These are phyloP conservation scores for Seriola quinqueradiata DNA, from an alignment of 2,113 vertebrate species.

Conservation along the genomic window DNA sequence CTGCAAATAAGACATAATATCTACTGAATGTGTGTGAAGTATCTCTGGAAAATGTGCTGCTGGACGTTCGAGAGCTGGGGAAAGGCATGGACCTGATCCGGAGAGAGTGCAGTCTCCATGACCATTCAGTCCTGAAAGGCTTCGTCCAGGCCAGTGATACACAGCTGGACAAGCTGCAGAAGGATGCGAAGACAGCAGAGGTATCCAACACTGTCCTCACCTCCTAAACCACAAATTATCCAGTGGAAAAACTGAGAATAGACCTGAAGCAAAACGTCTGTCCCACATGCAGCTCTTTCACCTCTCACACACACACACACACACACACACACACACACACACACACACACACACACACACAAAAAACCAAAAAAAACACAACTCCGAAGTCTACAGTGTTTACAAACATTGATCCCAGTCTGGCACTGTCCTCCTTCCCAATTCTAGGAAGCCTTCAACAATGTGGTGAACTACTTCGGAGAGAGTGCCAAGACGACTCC, in stretches of 20 bases:
- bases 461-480: slow-evolving; percentile 95
- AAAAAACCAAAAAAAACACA: background rate
- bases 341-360: background rate
- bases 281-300: slow-evolving; percentile 19
- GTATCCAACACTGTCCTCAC: slow-evolving; percentile 68
- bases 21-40: slow-evolving; percentile 79
- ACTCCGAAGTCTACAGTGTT: slow-evolving; percentile 52
- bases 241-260: slow-evolving; percentile 16
- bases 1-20: background rate
- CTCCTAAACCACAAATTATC: slow-evolving; percentile 25
- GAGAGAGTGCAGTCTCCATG: slow-evolving; percentile 92
- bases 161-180: slow-evolving; percentile 93
- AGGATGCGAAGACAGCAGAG: slow-evolving; percentile 92
- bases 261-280: slow-evolving; percentile 15
- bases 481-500: slow-evolving; percentile 96
- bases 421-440: slow-evolving; percentile 48
- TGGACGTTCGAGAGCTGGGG: slow-evolving; percentile 95
- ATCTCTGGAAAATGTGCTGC: slow-evolving; percentile 95
- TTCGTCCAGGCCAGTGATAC: slow-evolving; percentile 90
- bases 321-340: slow-evolving; percentile 12
- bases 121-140: slow-evolving; percentile 89
- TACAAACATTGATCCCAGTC: slow-evolving; percentile 52
- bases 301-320: slow-evolving; percentile 19
- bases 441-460: slow-evolving; percentile 93
- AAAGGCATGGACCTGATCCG: slow-evolving; percentile 96